Evolutionary conservation across 2,888 invertebrate species (phyloP), one percentile per base, ranked within the genome.

Genomic region (Palloptera scutellata): DNA sequence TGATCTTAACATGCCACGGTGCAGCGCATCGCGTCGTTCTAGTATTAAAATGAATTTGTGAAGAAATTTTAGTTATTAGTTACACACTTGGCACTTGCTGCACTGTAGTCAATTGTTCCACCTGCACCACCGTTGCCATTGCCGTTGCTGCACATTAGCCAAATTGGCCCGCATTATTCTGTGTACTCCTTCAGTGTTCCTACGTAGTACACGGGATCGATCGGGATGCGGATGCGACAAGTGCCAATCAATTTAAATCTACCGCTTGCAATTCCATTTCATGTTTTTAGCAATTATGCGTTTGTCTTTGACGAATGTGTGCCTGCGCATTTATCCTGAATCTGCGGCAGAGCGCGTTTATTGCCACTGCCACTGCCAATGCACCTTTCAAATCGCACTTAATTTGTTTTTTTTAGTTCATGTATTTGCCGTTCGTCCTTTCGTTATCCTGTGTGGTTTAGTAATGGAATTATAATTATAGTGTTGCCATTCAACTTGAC

Each of bases 391-490:
- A 59, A 64, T 64, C 64, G 57, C 64, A 64, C 30, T 64, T 64
- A 64, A 55, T 64, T 64, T 55, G 43, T n/a, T 67, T 55, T 64
- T 58, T 13, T 62, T 66, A 53, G 51, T 41, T 48, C 5, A 17
- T n/a, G 43, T 64, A 61, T 66, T 51, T 30, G 53, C 42, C 55
- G 54, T 61, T 48, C 59, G 42, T 60, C 66, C 42, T 52, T 64
- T 60, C 48, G 30, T 66, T 66, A 64, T 61, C 68, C 67, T 68
- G 67, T 68, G 70, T 67, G 64, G 64, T 66, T 69, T 76, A 76
- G 76, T 80, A 80, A 81, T 81, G 80, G 80, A 82, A 81, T 78
- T 81, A 81, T 81, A 81, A 81, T 81, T 81, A 81, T 80, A 81
- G 81, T 77, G 75, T 75, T 73, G 76, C 67, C 70, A 73, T 69